Base-by-base conservation (phyloP, 2,888 invertebrate genomes). In the Deroplatys truncata region DNA sequence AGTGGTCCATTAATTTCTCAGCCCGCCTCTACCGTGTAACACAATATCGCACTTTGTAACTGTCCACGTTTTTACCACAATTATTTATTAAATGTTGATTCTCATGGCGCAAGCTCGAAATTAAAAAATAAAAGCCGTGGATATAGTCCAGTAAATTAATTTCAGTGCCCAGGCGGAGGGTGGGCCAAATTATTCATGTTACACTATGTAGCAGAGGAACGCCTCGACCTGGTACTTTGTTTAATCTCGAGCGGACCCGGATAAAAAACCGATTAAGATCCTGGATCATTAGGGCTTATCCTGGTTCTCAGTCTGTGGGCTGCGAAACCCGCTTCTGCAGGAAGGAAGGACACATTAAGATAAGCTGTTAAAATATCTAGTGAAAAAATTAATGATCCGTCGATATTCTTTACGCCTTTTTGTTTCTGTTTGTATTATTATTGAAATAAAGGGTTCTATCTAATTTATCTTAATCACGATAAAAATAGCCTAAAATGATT, bases 61-160 rank as follows among this genome's bases (percentile, higher is more conserved):
- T 25, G 28, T n/a, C 85, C 28, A 85, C n/a, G 49, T 85, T 85
- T 85, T 43, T 49, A 43, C 35, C 43, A 43, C 13, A 31, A 31
- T 72, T 85, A 85, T 85, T 85, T 85, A 85, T 85, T 85, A 85
- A 85, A 85, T 25, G 84, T 84, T 84, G 84, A 84, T 84, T 29
- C 29, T n/a, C 28, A 49, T 28, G 49, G 56, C 56, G 56, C 56
- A 72, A 72, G 56, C 56, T 72, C 56, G 56, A 72, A 72, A 72
- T 72, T 72, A 72, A 72, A 72, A 72, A 72, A 72, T 72, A 72
- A 72, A 72, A 72, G 56, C 56, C 56, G 7, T 72, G 56, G 56
- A 72, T 72, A 72, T 72, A 72, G 56, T 20, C 56, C 56, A 49
- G 56, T 85, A 85, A 85, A 49, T 49, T 85, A 72, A 72, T 72